Conservation (phyloP, 2,797 vertebrate genomes). For the Aplochiton taeniatus region DNA sequence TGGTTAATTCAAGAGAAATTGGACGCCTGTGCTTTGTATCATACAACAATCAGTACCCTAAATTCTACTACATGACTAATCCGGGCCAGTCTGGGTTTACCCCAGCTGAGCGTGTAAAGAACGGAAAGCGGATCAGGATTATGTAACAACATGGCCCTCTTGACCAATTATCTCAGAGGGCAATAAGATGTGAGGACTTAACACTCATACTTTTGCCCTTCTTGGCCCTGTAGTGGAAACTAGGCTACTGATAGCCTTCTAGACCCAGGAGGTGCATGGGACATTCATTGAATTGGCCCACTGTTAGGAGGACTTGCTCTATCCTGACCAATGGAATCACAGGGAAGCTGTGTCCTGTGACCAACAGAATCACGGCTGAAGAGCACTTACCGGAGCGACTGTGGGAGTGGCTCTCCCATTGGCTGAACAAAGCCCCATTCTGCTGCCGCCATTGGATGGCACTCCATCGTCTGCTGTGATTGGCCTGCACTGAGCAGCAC, state of each 20-base stretch:
- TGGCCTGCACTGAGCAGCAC: slow-evolving; percentile 54
- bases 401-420: slow-evolving; percentile 35
- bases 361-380: slow-evolving; percentile 53
- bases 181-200: too few species aligned
- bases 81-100: too few species aligned
- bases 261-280: too few species aligned
- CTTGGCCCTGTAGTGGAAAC: too few species aligned
- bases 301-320: slow-evolving; percentile 14
- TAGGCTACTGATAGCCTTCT: too few species aligned
- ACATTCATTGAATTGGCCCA: neutral
- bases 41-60: too few species aligned
- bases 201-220: too few species aligned
- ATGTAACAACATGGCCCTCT: too few species aligned
- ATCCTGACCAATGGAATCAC: slow-evolving; percentile 43
- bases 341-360: slow-evolving; percentile 68
- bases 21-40: too few species aligned
- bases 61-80: too few species aligned
- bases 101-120: neutral
- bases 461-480: slow-evolving; percentile 48
- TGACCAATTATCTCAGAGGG: too few species aligned
- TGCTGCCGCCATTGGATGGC: slow-evolving; percentile 41
- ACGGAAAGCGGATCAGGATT: slow-evolving; percentile 3
- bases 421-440: slow-evolving; percentile 34
- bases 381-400: slow-evolving; percentile 70
- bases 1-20: too few species aligned